These are phyloP conservation scores for Channa argus DNA, from an alignment of 2,113 vertebrate species.

Conservation along the genomic window DNA sequence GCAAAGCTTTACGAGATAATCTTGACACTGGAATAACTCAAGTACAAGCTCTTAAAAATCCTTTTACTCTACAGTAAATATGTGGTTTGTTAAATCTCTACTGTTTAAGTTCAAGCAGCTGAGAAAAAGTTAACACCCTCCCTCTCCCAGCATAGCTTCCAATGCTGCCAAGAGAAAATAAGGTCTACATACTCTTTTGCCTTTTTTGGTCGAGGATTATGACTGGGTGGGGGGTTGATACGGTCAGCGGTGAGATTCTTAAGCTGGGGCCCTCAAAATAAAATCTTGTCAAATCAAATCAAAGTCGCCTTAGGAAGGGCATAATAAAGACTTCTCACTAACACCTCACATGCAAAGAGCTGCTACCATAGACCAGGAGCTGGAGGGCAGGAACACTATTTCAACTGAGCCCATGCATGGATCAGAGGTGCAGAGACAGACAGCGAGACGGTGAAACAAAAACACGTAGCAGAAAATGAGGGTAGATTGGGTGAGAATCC, in stretches of 20 bases:
- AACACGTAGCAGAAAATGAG: background rate
- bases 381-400: constrained; percentile 57
- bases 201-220: constrained; percentile 80
- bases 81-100: background rate
- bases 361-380: constrained; percentile 36
- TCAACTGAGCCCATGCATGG: constrained; percentile 77
- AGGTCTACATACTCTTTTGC: constrained; percentile 74
- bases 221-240: background rate
- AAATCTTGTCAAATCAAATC: constrained; percentile 82
- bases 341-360: constrained; percentile 52
- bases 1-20: constrained; percentile 25
- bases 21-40: constrained; percentile 7
- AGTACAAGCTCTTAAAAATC: constrained; percentile 55
- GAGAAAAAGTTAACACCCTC: constrained; percentile 66
- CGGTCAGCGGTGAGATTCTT: constrained; percentile 51
- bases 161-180: constrained; percentile 73
- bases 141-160: constrained; percentile 53
- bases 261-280: constrained; percentile 72
- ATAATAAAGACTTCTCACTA: constrained; percentile 74
- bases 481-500: background rate
- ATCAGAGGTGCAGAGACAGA: constrained; percentile 39
- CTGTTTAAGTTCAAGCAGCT: background rate
- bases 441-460: background rate
- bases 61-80: background rate
- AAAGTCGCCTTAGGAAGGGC: constrained; percentile 66